Percentiles rank a stretch among this genome's conserved stretches.
These are phyloP conservation scores for Odocoileus virginianus DNA, from an alignment of 2,113 vertebrate species.

Conservation along the genomic window DNA sequence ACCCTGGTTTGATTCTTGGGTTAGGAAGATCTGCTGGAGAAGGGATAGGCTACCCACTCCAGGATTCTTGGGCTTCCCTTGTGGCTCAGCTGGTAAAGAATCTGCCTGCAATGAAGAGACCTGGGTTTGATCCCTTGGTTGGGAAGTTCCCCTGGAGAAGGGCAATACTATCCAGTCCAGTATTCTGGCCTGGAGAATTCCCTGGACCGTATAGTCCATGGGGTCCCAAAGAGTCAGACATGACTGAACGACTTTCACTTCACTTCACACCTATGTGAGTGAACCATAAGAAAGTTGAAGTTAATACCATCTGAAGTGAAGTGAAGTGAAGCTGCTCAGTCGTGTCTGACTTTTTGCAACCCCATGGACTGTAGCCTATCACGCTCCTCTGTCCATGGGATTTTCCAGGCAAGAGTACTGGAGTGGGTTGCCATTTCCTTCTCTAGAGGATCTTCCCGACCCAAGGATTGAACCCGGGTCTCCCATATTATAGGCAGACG, in stretches of 20 bases:
- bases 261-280: neutral
- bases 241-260: neutral
- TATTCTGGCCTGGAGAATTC: neutral
- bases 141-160: neutral
- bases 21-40: neutral
- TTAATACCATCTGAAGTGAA: neutral
- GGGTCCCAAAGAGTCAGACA: neutral
- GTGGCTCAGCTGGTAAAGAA: neutral
- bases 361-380: neutral
- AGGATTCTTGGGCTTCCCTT: neutral
- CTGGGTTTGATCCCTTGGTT: neutral
- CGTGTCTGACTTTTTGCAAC: rapidly evolving
- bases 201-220: neutral
- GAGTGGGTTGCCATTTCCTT: neutral
- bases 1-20: neutral
- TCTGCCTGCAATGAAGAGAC: neutral
- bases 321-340: neutral
- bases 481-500: neutral
- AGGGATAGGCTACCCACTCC: neutral
- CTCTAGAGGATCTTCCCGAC: neutral
- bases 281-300: neutral
- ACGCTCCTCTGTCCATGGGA: neutral
- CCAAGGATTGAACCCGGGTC: neutral
- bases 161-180: neutral
- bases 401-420: neutral